Base-by-base conservation (phyloP, 2,797 vertebrate genomes). In the Aphelocoma californica region DNA sequence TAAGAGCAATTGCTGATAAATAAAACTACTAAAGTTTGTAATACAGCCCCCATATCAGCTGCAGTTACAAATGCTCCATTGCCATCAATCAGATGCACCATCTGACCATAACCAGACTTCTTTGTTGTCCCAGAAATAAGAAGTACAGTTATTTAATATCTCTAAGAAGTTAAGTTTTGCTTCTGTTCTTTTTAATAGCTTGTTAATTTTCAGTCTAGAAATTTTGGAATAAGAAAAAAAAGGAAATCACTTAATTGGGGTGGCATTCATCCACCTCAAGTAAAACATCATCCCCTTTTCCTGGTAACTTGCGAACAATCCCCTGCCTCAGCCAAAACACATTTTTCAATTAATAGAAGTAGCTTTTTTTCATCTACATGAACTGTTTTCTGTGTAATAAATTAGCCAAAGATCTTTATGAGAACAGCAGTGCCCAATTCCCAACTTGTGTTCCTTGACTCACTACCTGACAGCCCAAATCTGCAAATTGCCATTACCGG, bases 41-140 rank as follows among this genome's bases (percentile, higher is more conserved):
- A 26, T 12, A 61, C 0, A 54, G 2, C 5, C 19, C 17, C 21
- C 3, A 4, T 34, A 57, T 12, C 5, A 4, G 61, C 12, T 71
- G 50, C 48, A 81, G 28, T 64, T 62, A 56, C 8, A 73, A 77
- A 58, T 20, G 16, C 25, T 73, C 31, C 48, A 25, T 38, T 48
- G 9, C 4, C 4, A 3, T 44, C 45, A 48, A 9, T 48, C 16
- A 48, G 45, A 50, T 54, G 17, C 7, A 66, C 45, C 14, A 25
- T 29, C 19, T 48, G 28, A 65, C n/a, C 50, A 36, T 24, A 57
- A n/a, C 29, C 69, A 88, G 48, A 26, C 7, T 71, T 60, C 56
- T 78, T 12, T 67, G 6, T 29, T 31, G 23, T 40, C 16, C 21
- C 15, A n/a, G 54, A 84, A 67, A 72, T 38, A 65, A 69, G 53